Percentiles rank a stretch among this genome's conserved stretches.
Conservation (phyloP, 2,113 vertebrate species). For the Mus musculus region DNA sequence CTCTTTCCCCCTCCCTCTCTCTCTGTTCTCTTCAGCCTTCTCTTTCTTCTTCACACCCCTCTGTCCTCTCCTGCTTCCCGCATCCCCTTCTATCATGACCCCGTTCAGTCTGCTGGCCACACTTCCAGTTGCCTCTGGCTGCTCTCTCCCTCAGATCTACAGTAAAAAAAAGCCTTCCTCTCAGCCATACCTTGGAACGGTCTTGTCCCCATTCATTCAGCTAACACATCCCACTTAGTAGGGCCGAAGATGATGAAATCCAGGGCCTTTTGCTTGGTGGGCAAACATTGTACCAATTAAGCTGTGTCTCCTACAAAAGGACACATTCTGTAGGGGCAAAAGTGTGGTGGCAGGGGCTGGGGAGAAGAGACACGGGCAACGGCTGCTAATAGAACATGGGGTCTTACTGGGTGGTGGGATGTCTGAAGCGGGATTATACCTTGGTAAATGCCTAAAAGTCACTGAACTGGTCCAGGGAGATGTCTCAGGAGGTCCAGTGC, state of each 20-base stretch:
- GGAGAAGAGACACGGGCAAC: too few relatives aligned
- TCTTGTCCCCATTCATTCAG: neutral
- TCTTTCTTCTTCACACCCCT: neutral
- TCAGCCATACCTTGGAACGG: too few relatives aligned
- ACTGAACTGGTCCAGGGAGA: neutral
- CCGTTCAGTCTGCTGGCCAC: neutral
- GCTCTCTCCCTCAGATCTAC: neutral
- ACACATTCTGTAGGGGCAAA: neutral
- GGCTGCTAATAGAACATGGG: fast-evolving
- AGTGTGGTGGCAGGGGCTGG: neutral
- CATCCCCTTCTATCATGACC: neutral
- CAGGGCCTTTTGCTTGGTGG: neutral
- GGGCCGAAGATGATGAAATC: too few relatives aligned
- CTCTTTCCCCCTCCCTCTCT: neutral
- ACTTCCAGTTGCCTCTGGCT: neutral
- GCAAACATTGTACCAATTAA: neutral
- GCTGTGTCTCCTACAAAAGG: neutral
- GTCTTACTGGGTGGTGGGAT: neutral
- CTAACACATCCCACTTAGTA: neutral
- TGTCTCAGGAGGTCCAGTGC: neutral
- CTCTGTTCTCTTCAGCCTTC: neutral
- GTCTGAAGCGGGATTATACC: neutral
- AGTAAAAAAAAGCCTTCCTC: neutral
- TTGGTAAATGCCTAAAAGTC: neutral
- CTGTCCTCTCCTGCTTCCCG: too few relatives aligned